These are phyloP conservation scores for Ophiothrix spiculata DNA, from an alignment of 35 echinoderm and acorn worm species.

Conservation along the genomic window DNA sequence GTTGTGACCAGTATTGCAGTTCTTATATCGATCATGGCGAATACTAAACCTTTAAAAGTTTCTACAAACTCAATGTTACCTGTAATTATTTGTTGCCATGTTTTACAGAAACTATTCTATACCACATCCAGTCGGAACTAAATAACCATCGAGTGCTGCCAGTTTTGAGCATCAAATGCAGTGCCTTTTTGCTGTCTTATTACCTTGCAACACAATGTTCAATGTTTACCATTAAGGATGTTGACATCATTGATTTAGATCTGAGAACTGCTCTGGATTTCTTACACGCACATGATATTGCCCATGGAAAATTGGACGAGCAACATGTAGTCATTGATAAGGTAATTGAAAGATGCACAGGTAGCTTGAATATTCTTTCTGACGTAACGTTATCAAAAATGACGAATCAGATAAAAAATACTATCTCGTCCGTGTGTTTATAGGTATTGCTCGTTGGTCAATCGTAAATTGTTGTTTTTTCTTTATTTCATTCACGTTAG, in stretches of 20 bases:
- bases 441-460: too few species aligned
- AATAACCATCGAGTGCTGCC: conserved; percentile 62
- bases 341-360: too few species aligned
- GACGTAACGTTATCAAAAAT: too few species aligned
- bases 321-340: conserved; percentile 54
- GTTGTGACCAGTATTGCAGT: background rate
- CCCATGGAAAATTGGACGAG: conserved; percentile 43
- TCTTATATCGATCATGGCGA: background rate
- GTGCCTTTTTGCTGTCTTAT: conserved; percentile 55
- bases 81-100: background rate
- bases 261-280: conserved; percentile 71
- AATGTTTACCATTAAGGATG: conserved; percentile 43
- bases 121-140: conserved; percentile 52
- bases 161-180: conserved; percentile 52
- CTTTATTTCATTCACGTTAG: too few species aligned
- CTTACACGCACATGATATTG: conserved; percentile 63
- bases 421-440: too few species aligned
- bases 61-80: background rate
- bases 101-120: conserved; percentile 24
- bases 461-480: too few species aligned
- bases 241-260: conserved; percentile 69
- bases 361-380: too few species aligned
- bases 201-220: conserved; percentile 46
- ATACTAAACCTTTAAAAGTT: background rate
- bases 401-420: too few species aligned